Base-by-base conservation (phyloP, 2,888 invertebrate genomes). In the Trissonchulus sp. region DNA sequence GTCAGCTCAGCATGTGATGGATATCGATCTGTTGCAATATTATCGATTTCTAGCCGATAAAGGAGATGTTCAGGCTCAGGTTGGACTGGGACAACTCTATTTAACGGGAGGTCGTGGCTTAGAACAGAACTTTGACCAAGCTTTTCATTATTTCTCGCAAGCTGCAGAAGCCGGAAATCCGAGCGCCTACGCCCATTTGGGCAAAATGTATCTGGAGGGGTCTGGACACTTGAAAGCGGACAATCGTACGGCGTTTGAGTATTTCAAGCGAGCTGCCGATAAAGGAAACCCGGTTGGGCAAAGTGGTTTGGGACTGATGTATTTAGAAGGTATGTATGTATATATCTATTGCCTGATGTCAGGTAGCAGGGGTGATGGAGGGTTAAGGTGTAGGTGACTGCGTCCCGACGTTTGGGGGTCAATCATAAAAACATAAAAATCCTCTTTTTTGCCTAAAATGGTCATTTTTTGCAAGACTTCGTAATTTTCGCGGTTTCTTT, bases 91-190 rank as follows among this genome's bases (percentile, higher is more conserved):
- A 0, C 97, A 98, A 85, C 88, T 99, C 69, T 97, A 97, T 87
- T 95, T 96, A 87, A 96, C 96, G 85, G 99, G 99, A 31, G 96
- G 96, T 1, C 90, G 97, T 80, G 98, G 98, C 23, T 95, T 96
- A 8, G 91, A 93, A 30, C 90, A 95, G 79, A 95, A 98, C 87
- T 91, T 78, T 73, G 78, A 80, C 81, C 80, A 83, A 76, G 87
- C 87, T 8, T 81, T 83, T 30, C 84, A 87, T 77, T 87, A 88
- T 78, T 87, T 87, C 77, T 77, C 81, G 2, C 91, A 93, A 84
- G 99, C 98, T 0, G 96, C 97, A 0, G 94, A 95, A 85, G 91
- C 93, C 0, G 97, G 96, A 8, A 97, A 95, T 87, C 91, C 95
- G 0, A 91, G 95, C 82, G 98, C 98, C 0, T 92, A 94, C 89